Base-by-base conservation (phyloP, 64 coral and sea anemone species). In the Platygyra sinensis region DNA sequence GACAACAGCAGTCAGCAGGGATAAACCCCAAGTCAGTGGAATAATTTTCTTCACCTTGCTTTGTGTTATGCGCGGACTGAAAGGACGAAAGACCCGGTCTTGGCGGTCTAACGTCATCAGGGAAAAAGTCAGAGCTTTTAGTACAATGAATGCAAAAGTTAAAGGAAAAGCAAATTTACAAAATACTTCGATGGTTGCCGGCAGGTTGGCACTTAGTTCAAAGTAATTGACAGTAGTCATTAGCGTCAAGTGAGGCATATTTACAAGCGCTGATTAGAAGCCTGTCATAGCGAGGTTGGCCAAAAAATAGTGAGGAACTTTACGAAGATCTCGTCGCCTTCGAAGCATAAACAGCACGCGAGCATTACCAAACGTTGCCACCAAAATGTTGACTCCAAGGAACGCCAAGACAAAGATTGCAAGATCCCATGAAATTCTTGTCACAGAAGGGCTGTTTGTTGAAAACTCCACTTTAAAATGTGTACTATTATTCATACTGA, bases 221-320 rank as follows among this genome's bases (percentile, higher is more conserved):
- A 75, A 75, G 27, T 75, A 75, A 15, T 38, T 75, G 73, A 75
- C 73, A 75, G 13, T 3, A 42, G 73, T 75, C 73, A 75, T 39
- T 14, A 42, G 6, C 42, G 42, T 75, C 8, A 75, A 3, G 3
- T 42, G 20, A 29, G 73, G 73, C 73, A 75, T 75, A 15, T 75
- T 39, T 19, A 39, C 16, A 30, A 75, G 73, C 73, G 73, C 12
- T 32, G 73, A 17, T 18, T 42, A 38, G 14, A 75, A 1, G 2
- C 73, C 73, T 32, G 73, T 75, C 73, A 75, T 16, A 38, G 73
- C 73, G 3, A 75, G 73, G 36, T 29, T 75, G 73, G 14, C 73
- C 2, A 75, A 15, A 10, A 75, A 38, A 38, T 75, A 75, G 36
- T 75, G 73, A 16, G 30, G 32, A 1, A 39, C 73, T 38, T 39